These are phyloP conservation scores for Rhynchonycteris naso DNA, from an alignment of 2,797 vertebrate species.

Conservation along the genomic window DNA sequence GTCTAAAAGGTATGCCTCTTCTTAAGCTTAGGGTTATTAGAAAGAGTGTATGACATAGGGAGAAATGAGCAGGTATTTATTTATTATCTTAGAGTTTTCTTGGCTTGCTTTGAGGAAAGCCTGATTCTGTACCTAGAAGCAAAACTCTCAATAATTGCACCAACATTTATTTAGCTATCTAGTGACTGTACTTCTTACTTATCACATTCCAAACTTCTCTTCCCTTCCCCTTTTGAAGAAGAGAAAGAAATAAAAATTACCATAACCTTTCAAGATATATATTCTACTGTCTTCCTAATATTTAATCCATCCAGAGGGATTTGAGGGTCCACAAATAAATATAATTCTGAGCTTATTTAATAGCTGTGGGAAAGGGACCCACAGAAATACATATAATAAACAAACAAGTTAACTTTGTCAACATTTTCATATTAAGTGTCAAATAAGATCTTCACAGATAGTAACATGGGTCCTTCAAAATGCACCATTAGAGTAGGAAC, in stretches of 20 bases:
- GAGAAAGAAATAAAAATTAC: background rate
- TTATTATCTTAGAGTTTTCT: conserved; percentile 16
- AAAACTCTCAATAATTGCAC: background rate
- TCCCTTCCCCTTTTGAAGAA: background rate
- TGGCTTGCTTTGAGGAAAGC: conserved; percentile 11
- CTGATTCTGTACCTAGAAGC: background rate
- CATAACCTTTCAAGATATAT: conserved; percentile 25
- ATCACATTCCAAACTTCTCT: background rate
- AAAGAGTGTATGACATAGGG: background rate
- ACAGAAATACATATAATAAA: background rate
- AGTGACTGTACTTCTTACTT: background rate
- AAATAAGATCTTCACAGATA: background rate
- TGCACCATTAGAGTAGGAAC: background rate
- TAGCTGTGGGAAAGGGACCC: too few species aligned
- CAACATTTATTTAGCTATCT: background rate
- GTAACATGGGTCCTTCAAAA: background rate
- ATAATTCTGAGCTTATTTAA: conserved; percentile 32
- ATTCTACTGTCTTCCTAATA: conserved; percentile 5
- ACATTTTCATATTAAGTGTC: background rate
- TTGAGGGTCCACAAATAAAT: background rate
- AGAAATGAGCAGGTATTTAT: background rate
- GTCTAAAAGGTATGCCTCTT: background rate
- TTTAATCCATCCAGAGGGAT: background rate
- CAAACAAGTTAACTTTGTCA: background rate
- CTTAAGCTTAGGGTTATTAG: background rate